Percentiles rank a stretch among this genome's conserved stretches.
Conservation (phyloP, 2,113 vertebrate genomes). For the Eublepharis macularius region DNA sequence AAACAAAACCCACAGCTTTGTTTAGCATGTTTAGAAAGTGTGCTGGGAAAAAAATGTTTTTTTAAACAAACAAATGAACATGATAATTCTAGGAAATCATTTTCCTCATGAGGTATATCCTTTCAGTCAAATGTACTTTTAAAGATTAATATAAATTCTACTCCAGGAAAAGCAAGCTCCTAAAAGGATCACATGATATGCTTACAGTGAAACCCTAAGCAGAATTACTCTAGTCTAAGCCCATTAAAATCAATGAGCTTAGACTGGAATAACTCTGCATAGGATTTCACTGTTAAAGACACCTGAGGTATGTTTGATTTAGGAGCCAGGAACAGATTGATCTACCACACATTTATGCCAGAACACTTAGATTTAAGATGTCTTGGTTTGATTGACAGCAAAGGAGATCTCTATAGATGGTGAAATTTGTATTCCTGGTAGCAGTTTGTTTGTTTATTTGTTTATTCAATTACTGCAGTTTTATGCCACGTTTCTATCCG, state of each 20-base stretch:
- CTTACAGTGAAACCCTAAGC: too few species aligned
- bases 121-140: background rate
- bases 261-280: too few species aligned
- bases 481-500: too few species aligned
- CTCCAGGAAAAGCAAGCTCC: background rate
- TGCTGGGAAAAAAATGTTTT: constrained; percentile 15
- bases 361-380: background rate
- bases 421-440: background rate
- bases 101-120: background rate
- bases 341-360: background rate
- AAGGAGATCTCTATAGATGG: background rate
- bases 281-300: too few species aligned
- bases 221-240: too few species aligned
- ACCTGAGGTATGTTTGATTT: background rate
- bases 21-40: constrained; percentile 41
- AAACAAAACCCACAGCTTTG: constrained; percentile 46
- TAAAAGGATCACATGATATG: background rate
- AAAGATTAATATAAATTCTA: background rate
- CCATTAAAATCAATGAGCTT: too few species aligned
- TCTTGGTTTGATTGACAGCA: background rate
- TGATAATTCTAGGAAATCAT: constrained; percentile 10
- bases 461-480: too few species aligned
- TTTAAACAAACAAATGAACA: background rate
- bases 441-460: background rate
- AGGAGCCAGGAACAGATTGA: background rate